phyloP scores from a whole-genome alignment of 2,888 invertebrate species.

The Metalampra italica region DNA sequence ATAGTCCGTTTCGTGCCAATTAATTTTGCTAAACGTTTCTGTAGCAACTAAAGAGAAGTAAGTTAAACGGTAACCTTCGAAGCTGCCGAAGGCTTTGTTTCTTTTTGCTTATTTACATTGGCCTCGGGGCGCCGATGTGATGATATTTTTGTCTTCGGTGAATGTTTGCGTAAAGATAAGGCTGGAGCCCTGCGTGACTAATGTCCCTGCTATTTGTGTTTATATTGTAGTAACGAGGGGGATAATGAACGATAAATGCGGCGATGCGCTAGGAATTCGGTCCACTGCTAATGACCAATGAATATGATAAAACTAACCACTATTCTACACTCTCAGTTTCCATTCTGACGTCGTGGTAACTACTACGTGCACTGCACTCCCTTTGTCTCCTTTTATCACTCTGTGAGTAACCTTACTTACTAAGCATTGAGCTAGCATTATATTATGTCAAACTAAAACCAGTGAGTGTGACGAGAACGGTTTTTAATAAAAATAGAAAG shows the following conservation, averaged over 20 bases:
- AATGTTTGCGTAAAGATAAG: constrained; percentile 49
- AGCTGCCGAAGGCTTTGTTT: neutral
- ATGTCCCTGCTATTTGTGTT: constrained; percentile 55
- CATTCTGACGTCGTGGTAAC: constrained; percentile 29
- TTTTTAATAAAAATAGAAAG: too few relatives aligned
- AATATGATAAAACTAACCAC: constrained; percentile 33
- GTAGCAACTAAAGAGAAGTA: constrained; percentile 1
- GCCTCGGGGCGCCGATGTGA: constrained; percentile 11
- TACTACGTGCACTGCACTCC: constrained; percentile 7
- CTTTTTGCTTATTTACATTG: constrained; percentile 9
- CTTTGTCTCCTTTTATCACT: neutral
- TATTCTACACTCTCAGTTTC: constrained; percentile 43
- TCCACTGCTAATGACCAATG: constrained; percentile 44
- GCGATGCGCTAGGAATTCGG: constrained; percentile 53
- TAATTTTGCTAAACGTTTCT: neutral
- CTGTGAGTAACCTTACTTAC: neutral
- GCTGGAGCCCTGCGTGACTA: constrained; percentile 51
- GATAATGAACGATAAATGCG: constrained; percentile 55
- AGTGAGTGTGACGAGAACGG: too few relatives aligned
- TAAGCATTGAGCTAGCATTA: neutral
- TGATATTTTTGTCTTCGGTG: constrained; percentile 37
- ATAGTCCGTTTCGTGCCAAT: neutral
- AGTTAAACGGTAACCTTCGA: constrained; percentile 5
- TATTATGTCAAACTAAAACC: too few relatives aligned
- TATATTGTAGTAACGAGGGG: constrained; percentile 48